Evolutionary conservation across 1,140 invertebrate species (phyloP).

Genomic region (Trichogramma pretiosum): DNA sequence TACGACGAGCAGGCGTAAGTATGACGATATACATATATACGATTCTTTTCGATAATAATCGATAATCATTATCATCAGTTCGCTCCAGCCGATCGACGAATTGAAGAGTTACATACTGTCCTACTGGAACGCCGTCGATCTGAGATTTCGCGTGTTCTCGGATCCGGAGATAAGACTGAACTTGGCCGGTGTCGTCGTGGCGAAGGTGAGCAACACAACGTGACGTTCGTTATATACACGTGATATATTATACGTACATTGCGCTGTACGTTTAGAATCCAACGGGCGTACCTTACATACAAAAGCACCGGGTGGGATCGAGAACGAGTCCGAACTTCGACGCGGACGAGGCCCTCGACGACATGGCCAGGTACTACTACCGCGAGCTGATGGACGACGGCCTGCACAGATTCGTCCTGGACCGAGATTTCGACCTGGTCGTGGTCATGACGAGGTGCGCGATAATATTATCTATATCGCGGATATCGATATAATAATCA

Average conservation of each 20-base stretch:
- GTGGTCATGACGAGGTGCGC: constrained; percentile 24
- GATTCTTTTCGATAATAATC: too few species aligned
- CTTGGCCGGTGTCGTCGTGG: constrained; percentile 27
- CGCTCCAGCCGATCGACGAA: constrained; percentile 11
- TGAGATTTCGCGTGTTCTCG: constrained; percentile 24
- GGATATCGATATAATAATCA: too few species aligned
- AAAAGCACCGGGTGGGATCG: constrained; percentile 11
- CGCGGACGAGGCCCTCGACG: constrained; percentile 25
- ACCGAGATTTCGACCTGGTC: constrained; percentile 21
- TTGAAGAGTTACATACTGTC: constrained; percentile 25
- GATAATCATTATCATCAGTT: not conserved
- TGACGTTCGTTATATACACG: too few species aligned
- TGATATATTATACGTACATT: too few species aligned
- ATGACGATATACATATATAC: too few species aligned
- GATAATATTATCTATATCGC: too few species aligned
- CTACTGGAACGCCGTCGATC: constrained; percentile 30
- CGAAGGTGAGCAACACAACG: constrained; percentile 18
- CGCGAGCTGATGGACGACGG: constrained; percentile 13
- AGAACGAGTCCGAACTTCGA: constrained; percentile 13
- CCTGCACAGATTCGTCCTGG: constrained; percentile 17
- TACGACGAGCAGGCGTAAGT: too few species aligned
- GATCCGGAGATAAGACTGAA: constrained; percentile 27
- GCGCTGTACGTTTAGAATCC: constrained; percentile 25
- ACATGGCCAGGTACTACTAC: constrained; percentile 29
- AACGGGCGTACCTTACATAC: constrained; percentile 26